phyloP scores from a whole-genome alignment of 2,888 invertebrate species.

The Mylabris sibirica region DNA sequence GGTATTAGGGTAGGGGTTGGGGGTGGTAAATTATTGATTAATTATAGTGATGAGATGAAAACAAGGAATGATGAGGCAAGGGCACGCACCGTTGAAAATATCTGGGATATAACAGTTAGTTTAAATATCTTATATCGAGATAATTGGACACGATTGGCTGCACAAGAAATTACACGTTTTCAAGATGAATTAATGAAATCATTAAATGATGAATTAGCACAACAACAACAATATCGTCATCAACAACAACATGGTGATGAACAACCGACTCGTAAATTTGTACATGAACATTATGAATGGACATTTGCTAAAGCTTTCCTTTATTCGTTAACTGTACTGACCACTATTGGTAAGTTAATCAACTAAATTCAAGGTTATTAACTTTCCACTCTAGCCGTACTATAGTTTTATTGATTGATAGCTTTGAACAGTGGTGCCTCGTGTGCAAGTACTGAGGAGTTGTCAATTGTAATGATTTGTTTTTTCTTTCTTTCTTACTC shows the following conservation, averaged over 20 bases:
- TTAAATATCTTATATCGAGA: conserved; percentile 84
- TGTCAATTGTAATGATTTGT: too few species aligned
- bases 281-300: conserved; percentile 74
- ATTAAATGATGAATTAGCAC: conserved; percentile 76
- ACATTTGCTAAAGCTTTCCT: conserved; percentile 90
- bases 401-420: neutral
- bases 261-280: conserved; percentile 60
- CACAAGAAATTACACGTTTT: conserved; percentile 74
- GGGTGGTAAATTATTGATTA: conserved; percentile 50
- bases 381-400: neutral
- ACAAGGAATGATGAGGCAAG: conserved; percentile 67
- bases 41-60: conserved; percentile 59
- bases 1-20: conserved; percentile 41
- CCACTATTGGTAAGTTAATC: conserved; percentile 81
- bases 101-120: conserved; percentile 90
- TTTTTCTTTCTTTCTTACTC: too few species aligned
- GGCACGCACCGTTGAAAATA: conserved; percentile 80
- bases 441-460: too few species aligned
- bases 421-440: neutral
- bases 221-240: conserved; percentile 30
- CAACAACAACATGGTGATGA: conserved; percentile 48
- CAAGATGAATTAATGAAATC: conserved; percentile 84
- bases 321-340: conserved; percentile 92
- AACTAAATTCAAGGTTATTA: neutral
- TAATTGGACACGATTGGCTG: conserved; percentile 87